Evolutionary conservation across 2,113 vertebrate species (phyloP).

Genomic region (Seriola aureovittata): DNA sequence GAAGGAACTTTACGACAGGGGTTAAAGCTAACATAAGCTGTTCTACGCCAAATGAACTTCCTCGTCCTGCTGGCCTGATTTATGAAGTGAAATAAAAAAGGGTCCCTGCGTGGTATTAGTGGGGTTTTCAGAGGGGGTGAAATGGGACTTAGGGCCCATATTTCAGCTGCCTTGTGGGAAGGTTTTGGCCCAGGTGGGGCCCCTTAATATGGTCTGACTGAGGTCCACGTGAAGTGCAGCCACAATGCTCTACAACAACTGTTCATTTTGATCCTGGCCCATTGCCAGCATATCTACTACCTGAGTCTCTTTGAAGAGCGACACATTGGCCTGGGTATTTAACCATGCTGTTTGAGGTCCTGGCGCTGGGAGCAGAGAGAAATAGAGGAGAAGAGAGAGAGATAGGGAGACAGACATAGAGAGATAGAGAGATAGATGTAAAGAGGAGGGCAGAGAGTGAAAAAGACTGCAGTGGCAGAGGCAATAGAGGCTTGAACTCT

Average conservation of each 20-base stretch:
- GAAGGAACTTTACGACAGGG: slow-evolving; percentile 62
- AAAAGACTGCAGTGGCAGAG: slow-evolving; percentile 81
- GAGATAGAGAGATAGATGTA: slow-evolving; percentile 69
- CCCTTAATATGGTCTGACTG: slow-evolving; percentile 74
- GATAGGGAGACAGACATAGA: slow-evolving; percentile 41
- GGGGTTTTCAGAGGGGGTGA: slow-evolving; percentile 72
- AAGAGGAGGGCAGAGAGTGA: slow-evolving; percentile 73
- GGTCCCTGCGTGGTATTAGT: slow-evolving; percentile 81
- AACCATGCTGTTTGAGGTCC: slow-evolving; percentile 88
- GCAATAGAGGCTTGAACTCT: slow-evolving; percentile 81
- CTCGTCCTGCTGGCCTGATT: slow-evolving; percentile 78
- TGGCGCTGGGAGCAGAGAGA: slow-evolving; percentile 78
- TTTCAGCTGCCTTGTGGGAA: slow-evolving; percentile 80
- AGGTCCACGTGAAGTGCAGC: slow-evolving; percentile 77
- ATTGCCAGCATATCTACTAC: slow-evolving; percentile 83
- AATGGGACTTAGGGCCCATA: slow-evolving; percentile 73
- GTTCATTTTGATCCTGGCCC: slow-evolving; percentile 84
- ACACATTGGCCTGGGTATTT: slow-evolving; percentile 86
- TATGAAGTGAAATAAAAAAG: slow-evolving; percentile 85
- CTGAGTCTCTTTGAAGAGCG: slow-evolving; percentile 88
- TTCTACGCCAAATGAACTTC: slow-evolving; percentile 79
- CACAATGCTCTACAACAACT: slow-evolving; percentile 81
- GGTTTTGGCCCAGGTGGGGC: slow-evolving; percentile 75
- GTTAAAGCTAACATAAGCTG: slow-evolving; percentile 79
- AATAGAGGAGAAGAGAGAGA: slow-evolving; percentile 50